A percentile compares a stretch with the other conserved stretches of the same genome.
phyloP scores from a whole-genome alignment of 2,797 vertebrate species.

The Gymnodraco acuticeps region DNA sequence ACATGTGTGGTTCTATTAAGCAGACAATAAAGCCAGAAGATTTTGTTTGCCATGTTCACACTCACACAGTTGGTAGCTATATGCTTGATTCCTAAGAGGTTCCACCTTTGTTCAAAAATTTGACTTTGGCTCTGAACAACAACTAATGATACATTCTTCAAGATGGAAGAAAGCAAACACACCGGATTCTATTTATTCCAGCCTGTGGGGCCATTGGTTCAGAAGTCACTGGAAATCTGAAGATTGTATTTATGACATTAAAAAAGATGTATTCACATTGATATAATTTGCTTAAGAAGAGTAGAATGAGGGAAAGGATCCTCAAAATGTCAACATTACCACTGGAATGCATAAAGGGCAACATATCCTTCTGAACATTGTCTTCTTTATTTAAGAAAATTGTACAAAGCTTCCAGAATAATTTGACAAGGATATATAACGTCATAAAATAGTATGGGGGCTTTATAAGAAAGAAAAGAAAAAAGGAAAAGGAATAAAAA shows the following conservation, averaged over 20 bases:
- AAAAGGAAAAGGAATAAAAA: background rate
- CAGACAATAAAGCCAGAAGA: background rate
- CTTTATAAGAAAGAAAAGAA: background rate
- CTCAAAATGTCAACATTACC: background rate
- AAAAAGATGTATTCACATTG: background rate
- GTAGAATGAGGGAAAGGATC: background rate
- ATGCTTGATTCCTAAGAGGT: background rate
- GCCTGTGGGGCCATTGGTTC: background rate
- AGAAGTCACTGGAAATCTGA: background rate
- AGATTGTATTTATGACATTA: background rate
- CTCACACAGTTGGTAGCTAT: no score
- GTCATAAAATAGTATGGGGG: background rate
- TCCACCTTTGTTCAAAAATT: no score
- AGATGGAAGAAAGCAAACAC: no score
- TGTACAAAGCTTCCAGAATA: constrained; percentile 17
- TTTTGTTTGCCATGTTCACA: background rate
- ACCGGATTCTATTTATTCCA: background rate
- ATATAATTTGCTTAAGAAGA: background rate
- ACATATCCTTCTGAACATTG: constrained; percentile 3
- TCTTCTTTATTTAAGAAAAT: constrained; percentile 26
- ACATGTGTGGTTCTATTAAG: background rate
- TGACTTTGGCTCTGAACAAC: no score
- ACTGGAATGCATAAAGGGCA: constrained; percentile 2
- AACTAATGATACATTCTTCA: no score
- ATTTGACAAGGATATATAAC: constrained; percentile 25